Evolutionary conservation across 2,113 vertebrate species (phyloP).

Genomic region (Eleginops maclovinus): DNA sequence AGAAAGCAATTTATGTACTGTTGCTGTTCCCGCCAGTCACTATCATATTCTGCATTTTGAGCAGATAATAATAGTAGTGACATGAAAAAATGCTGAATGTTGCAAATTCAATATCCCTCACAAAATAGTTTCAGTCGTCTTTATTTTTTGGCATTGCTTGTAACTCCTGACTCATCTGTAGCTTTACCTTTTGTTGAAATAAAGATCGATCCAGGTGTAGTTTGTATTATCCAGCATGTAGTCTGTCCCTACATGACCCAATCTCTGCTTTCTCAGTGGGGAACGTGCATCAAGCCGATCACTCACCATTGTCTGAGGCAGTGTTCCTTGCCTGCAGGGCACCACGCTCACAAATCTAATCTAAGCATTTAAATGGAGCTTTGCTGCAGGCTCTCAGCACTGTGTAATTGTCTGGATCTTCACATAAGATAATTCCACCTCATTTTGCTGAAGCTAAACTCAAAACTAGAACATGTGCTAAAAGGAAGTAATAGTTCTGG

Average conservation of each 20-base stretch:
- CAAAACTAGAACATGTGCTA: conserved; percentile 12
- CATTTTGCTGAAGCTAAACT: conserved; percentile 47
- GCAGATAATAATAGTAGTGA: not conserved
- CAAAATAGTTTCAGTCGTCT: not conserved
- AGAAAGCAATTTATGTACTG: not conserved
- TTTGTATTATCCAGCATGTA: conserved; percentile 11
- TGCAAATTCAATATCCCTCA: not conserved
- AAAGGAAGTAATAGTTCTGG: not conserved
- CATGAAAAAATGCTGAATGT: not conserved
- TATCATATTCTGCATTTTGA: conserved; percentile 8
- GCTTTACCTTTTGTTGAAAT: not conserved
- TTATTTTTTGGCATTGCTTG: not conserved
- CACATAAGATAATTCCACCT: conserved; percentile 73
- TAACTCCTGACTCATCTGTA: not conserved
- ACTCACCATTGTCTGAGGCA: conserved; percentile 51
- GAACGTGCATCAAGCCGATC: conserved; percentile 56
- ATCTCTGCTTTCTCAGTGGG: conserved; percentile 26
- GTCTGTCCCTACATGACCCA: conserved; percentile 44
- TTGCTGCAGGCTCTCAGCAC: conserved; percentile 56
- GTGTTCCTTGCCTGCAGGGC: conserved; percentile 60
- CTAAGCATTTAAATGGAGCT: conserved; percentile 74
- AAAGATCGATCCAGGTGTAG: not conserved
- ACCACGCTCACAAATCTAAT: conserved; percentile 75
- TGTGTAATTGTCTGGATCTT: conserved; percentile 75
- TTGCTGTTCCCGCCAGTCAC: not conserved